Conservation (phyloP, 2,888 invertebrate genomes). For the Ernsta delagoae region DNA sequence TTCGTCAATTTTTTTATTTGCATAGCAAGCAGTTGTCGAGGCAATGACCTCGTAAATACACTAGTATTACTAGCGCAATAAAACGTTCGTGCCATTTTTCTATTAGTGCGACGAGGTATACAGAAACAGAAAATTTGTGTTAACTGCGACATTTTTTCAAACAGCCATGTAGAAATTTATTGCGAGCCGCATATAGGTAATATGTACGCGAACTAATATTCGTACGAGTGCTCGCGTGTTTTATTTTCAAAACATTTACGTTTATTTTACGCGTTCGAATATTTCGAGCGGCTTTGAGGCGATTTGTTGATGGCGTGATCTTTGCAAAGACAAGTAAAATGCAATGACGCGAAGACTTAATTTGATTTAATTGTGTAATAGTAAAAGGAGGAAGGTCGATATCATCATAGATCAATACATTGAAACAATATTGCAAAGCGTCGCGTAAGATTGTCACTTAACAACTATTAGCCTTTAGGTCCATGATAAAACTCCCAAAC, state of each 20-base stretch:
- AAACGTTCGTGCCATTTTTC: conserved; percentile 30
- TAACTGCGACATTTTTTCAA: conserved; percentile 26
- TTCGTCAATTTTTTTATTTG: conserved; percentile 34
- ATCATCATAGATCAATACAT: too few species aligned
- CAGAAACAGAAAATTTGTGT: conserved; percentile 32
- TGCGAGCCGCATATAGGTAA: neutral
- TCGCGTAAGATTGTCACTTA: too few species aligned
- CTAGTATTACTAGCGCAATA: conserved; percentile 21
- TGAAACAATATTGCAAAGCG: too few species aligned
- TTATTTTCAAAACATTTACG: conserved; percentile 2
- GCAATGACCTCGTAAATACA: conserved; percentile 34
- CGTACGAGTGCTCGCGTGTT: neutral
- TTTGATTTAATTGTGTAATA: too few species aligned
- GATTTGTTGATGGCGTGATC: too few species aligned
- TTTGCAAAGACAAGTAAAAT: too few species aligned
- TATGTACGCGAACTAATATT: neutral
- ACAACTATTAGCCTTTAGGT: too few species aligned
- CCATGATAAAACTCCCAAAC: too few species aligned
- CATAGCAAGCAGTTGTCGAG: conserved; percentile 26
- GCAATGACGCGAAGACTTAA: too few species aligned
- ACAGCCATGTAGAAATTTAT: conserved; percentile 20
- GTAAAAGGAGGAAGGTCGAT: too few species aligned
- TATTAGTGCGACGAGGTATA: conserved; percentile 21
- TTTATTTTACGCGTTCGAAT: too few species aligned
- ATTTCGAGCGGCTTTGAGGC: too few species aligned